Conservation (phyloP, 2,113 vertebrate genomes). For the Xenopus laevis region DNA sequence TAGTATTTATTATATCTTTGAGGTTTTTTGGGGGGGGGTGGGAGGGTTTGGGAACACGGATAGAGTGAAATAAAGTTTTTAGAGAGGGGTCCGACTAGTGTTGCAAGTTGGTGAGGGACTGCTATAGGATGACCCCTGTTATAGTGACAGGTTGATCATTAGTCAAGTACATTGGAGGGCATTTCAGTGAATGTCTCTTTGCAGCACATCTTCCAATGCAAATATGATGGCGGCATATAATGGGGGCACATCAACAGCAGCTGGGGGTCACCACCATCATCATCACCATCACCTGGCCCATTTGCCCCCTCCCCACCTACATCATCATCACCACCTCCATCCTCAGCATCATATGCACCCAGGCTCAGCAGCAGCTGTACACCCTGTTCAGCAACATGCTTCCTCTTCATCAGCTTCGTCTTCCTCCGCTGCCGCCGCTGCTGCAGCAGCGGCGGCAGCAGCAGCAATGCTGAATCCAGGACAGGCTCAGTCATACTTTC, state of each 20-base stretch:
- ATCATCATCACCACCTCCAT: conserved; percentile 84
- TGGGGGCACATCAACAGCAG: conserved; percentile 88
- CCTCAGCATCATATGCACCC: conserved; percentile 91
- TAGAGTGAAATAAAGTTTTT: too few species aligned
- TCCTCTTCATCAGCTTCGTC: conserved; percentile 77
- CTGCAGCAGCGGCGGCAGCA: conserved; percentile 76
- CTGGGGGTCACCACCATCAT: conserved; percentile 87
- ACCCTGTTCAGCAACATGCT: conserved; percentile 88
- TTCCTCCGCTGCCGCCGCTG: conserved; percentile 79
- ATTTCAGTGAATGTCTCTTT: conserved; percentile 87
- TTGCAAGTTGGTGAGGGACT: conserved; percentile 33
- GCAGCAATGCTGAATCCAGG: conserved; percentile 91
- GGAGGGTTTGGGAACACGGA: conserved; percentile 18
- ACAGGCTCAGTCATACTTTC: conserved; percentile 95
- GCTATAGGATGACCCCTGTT: conserved; percentile 55
- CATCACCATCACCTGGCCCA: conserved; percentile 90
- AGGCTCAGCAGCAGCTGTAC: conserved; percentile 87
- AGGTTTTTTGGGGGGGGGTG: conserved; percentile 63
- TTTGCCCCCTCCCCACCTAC: conserved; percentile 87
- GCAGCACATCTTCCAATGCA: conserved; percentile 84
- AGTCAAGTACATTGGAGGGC: conserved; percentile 65
- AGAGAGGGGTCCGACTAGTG: too few species aligned
- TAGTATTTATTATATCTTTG: conserved; percentile 64
- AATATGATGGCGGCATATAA: conserved; percentile 98
- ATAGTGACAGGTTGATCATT: conserved; percentile 76